phyloP scores from a whole-genome alignment of 1,140 invertebrate genomes.

The Trachymyrmex cornetzi region DNA sequence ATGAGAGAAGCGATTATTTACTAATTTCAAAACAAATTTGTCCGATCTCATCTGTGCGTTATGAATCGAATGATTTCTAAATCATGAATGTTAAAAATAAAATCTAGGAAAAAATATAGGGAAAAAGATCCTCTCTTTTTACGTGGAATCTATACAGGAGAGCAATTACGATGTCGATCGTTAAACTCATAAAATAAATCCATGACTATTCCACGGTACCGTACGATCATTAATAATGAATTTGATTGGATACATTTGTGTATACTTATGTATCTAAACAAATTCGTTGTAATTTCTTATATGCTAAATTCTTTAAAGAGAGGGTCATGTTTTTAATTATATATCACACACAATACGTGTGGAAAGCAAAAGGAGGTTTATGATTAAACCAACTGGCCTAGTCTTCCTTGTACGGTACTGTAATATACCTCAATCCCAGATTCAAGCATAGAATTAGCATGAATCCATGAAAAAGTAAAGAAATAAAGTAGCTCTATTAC shows the following conservation, averaged over 20 bases:
- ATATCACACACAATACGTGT: background rate
- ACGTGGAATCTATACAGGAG: background rate
- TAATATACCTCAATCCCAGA: slow-evolving; percentile 15
- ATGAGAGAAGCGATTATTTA: background rate
- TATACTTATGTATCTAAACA: background rate
- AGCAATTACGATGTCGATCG: background rate
- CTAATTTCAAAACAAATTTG: background rate
- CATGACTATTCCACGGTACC: background rate
- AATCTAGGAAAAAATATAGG: background rate
- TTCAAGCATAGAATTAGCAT: background rate
- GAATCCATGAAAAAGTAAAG: slow-evolving; percentile 12
- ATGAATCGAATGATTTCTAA: slow-evolving; percentile 10
- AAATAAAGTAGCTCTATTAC: background rate
- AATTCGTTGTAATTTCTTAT: slow-evolving; percentile 1
- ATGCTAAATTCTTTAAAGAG: background rate
- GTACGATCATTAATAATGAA: slow-evolving; percentile 16
- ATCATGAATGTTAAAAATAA: slow-evolving; percentile 20
- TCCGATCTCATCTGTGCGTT: background rate
- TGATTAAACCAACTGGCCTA: slow-evolving; percentile 20
- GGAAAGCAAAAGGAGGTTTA: background rate
- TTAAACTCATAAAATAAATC: background rate
- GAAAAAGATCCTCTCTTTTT: background rate
- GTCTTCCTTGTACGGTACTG: background rate
- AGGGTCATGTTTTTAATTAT: background rate
- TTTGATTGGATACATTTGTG: background rate